Evolutionary conservation across 2,113 vertebrate species (phyloP).

Genomic region (Strix aluco): DNA sequence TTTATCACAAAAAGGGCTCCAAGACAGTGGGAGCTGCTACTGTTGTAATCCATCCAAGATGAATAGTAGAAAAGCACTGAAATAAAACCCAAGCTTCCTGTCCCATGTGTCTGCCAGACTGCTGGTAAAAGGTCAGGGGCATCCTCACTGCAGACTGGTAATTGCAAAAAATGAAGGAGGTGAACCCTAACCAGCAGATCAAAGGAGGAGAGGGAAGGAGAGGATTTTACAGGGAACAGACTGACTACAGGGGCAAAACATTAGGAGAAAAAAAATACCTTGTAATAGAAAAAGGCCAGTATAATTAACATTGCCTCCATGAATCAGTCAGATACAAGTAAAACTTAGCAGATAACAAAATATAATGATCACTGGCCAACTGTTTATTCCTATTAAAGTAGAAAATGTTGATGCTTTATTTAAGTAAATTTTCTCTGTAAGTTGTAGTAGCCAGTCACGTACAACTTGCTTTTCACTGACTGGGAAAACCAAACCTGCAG

Average conservation of each 20-base stretch:
- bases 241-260: not conserved
- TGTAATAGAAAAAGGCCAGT: not conserved
- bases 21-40: conserved; percentile 67
- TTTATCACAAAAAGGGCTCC: conserved; percentile 44
- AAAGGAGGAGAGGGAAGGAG: conserved; percentile 54
- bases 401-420: not conserved
- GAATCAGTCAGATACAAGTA: not conserved
- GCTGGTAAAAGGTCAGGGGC: conserved; percentile 67
- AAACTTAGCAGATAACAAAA: not conserved
- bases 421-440: fast-evolving
- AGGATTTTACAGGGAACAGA: conserved; percentile 35
- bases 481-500: not conserved
- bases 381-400: fast-evolving
- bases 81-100: conserved; percentile 69
- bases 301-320: conserved; percentile 33
- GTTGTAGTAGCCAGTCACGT: fast-evolving
- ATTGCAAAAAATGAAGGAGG: conserved; percentile 70
- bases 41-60: conserved; percentile 74
- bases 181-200: conserved; percentile 73
- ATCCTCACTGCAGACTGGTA: conserved; percentile 72
- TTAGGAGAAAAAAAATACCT: not conserved
- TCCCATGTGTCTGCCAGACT: conserved; percentile 79
- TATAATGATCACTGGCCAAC: fast-evolving
- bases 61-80: conserved; percentile 52
- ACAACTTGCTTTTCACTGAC: not conserved